phyloP scores from a whole-genome alignment of 2,888 invertebrate species.

The Drosophila histrio region DNA sequence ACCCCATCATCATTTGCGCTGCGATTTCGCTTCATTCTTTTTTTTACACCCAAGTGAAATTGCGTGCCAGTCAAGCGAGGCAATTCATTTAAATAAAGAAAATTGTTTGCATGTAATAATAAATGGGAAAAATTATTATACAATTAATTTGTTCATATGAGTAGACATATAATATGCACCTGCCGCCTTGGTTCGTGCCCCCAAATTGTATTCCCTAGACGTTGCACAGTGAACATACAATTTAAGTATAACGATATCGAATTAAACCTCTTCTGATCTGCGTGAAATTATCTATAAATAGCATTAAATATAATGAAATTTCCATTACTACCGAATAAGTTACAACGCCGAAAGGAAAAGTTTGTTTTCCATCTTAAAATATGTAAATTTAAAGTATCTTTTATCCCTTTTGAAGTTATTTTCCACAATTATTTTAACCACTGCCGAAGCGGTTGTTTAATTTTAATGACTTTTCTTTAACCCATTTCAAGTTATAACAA shows the following conservation, averaged over 20 bases:
- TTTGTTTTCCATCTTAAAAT: neutral
- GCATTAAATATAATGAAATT: constrained; percentile 2
- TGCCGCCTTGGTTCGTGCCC: constrained; percentile 62
- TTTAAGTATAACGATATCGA: neutral
- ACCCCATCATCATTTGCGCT: constrained; percentile 53
- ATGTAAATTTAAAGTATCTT: constrained; percentile 28
- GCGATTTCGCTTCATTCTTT: constrained; percentile 39
- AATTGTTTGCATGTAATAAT: constrained; percentile 65
- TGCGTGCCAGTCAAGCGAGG: constrained; percentile 71
- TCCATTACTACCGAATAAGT: constrained; percentile 3
- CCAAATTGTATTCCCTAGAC: constrained; percentile 17
- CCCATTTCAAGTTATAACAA: constrained; percentile 56
- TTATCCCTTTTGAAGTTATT: constrained; percentile 1
- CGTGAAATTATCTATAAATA: neutral
- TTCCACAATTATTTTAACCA: constrained; percentile 10
- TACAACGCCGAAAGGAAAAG: neutral
- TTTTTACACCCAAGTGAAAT: constrained; percentile 61
- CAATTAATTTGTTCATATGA: constrained; percentile 57
- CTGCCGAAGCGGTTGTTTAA: constrained; percentile 20
- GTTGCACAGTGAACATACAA: neutral
- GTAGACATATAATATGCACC: constrained; percentile 35
- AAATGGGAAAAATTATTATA: constrained; percentile 74
- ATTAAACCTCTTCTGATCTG: neutral
- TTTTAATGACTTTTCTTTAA: constrained; percentile 46
- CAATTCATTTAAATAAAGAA: constrained; percentile 75